A percentile compares a stretch with the other conserved stretches of the same genome.
Conservation (phyloP, 2,113 vertebrate genomes). For the Xiphophorus hellerii region DNA sequence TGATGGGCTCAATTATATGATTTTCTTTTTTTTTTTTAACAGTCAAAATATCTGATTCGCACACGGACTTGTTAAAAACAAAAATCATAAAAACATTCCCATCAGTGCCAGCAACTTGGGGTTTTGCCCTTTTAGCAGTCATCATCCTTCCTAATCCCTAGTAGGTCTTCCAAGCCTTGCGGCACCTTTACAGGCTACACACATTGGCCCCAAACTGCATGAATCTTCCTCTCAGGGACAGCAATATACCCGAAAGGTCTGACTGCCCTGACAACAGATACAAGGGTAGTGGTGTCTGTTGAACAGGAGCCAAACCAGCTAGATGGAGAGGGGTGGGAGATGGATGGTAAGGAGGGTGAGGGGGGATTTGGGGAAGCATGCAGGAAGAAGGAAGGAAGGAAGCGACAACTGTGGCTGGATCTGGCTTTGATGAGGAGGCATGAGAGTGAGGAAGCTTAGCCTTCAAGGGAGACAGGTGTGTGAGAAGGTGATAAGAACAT, state of each 20-base stretch:
- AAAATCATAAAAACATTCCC: constrained; percentile 7
- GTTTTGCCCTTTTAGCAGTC: constrained; percentile 48
- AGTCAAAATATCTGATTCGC: constrained; percentile 19
- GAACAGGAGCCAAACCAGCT: constrained; percentile 59
- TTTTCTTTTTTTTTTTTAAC: background rate
- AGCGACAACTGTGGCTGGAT: constrained; percentile 70
- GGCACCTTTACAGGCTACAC: constrained; percentile 34
- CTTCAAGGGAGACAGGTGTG: constrained; percentile 79
- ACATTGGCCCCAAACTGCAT: constrained; percentile 29
- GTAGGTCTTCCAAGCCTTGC: constrained; percentile 51
- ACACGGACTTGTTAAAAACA: no score
- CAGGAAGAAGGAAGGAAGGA: constrained; percentile 20
- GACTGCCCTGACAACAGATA: constrained; percentile 58
- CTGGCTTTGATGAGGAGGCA: constrained; percentile 76
- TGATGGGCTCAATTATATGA: background rate
- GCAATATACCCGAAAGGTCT: constrained; percentile 56
- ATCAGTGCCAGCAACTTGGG: constrained; percentile 25
- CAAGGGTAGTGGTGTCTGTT: constrained; percentile 47
- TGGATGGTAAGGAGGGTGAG: background rate
- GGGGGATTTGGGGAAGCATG: constrained; percentile 24
- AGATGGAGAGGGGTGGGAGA: constrained; percentile 31
- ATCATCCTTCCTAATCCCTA: constrained; percentile 54
- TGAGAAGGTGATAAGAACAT: constrained; percentile 74
- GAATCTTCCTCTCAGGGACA: constrained; percentile 46
- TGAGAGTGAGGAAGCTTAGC: constrained; percentile 56